Evolutionary conservation across 2,113 vertebrate species (phyloP).

Genomic region (Struthio camelus): DNA sequence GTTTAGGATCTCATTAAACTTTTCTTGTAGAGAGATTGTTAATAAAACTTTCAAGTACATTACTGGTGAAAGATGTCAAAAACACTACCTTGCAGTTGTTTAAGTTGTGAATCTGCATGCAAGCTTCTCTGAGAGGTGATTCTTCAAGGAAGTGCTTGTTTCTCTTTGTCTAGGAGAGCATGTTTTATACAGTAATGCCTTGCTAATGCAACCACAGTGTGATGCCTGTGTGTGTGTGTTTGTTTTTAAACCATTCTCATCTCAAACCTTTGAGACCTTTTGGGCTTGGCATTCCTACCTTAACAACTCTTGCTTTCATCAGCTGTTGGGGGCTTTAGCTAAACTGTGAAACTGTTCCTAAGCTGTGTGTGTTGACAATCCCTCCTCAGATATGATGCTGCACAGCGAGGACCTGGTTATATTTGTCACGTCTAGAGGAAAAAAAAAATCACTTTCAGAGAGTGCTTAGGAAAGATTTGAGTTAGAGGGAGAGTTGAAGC

Average conservation of each 20-base stretch:
- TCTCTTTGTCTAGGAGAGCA: not conserved
- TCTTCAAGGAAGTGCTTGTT: not conserved
- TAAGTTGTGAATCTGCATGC: not conserved
- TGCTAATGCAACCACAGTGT: not conserved
- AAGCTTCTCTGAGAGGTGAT: not conserved
- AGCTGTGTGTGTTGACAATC: not conserved
- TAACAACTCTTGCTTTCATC: not conserved
- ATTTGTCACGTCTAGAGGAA: not conserved
- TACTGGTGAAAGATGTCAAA: not conserved
- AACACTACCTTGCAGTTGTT: not conserved
- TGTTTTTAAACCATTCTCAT: not conserved
- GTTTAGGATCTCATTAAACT: not conserved
- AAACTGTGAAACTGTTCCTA: constrained; percentile 7
- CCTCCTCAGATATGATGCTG: not conserved
- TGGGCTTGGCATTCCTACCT: not conserved
- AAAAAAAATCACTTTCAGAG: not conserved
- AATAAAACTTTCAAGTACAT: not conserved
- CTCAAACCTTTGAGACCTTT: not conserved
- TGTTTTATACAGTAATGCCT: not conserved
- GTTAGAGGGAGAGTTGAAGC: not conserved
- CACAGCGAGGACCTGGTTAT: not conserved
- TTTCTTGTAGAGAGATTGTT: not conserved
- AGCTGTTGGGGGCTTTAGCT: not conserved
- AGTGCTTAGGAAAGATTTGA: not conserved
- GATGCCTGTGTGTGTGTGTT: not conserved